These are phyloP conservation scores for Hoplodrina ambigua DNA, from an alignment of 2,888 invertebrate genomes.

Conservation along the genomic window DNA sequence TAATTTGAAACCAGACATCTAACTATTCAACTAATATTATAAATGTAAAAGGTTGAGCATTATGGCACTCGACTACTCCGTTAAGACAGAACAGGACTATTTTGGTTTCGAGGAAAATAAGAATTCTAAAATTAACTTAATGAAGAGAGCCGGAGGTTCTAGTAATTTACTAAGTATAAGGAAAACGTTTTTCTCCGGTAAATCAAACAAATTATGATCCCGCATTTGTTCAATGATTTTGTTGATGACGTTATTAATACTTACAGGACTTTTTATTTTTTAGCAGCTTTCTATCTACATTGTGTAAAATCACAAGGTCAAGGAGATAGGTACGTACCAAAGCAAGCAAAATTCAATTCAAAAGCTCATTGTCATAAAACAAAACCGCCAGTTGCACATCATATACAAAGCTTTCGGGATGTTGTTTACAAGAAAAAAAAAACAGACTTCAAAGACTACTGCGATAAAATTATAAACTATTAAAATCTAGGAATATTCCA, in stretches of 20 bases:
- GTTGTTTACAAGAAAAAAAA: background rate
- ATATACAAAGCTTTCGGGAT: background rate
- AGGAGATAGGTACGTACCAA: background rate
- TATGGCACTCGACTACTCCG: background rate
- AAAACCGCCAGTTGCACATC: background rate
- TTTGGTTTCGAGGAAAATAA: constrained; percentile 4
- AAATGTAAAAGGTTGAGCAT: constrained; percentile 2
- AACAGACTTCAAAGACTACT: too few species aligned
- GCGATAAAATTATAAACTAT: background rate
- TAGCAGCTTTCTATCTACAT: background rate
- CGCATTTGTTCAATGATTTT: background rate
- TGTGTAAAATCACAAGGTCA: background rate
- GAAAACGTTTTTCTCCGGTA: background rate
- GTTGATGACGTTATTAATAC: too few species aligned
- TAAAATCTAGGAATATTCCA: background rate
- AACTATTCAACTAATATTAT: background rate
- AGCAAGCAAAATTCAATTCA: background rate
- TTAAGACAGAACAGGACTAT: background rate
- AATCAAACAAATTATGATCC: too few species aligned
- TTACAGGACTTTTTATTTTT: background rate
- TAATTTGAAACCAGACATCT: background rate
- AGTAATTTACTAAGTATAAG: background rate
- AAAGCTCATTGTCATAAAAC: background rate
- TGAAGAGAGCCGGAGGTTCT: background rate
- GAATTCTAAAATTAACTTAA: constrained; percentile 2